Percentiles rank a stretch among this genome's conserved stretches.
These are phyloP conservation scores for Podiceps cristatus DNA, from an alignment of 2,113 vertebrate genomes.

Conservation along the genomic window DNA sequence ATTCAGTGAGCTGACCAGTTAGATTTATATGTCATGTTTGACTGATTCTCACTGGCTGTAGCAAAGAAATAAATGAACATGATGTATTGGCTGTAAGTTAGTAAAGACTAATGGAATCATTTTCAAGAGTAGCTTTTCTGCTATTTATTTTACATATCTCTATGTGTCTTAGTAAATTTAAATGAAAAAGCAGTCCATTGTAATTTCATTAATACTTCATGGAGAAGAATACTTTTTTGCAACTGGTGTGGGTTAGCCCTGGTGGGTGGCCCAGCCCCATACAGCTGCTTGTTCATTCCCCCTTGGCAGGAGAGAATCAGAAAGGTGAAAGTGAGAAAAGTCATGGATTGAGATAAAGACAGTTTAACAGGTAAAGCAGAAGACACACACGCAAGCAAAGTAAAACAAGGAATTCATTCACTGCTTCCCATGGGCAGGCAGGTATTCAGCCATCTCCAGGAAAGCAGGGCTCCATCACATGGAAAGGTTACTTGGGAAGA, in stretches of 20 bases:
- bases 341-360: not conserved
- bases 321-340: not conserved
- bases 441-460: not conserved
- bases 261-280: not conserved
- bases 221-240: not conserved
- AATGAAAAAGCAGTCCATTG: not conserved
- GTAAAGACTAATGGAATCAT: not conserved
- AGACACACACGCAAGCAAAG: accelerated
- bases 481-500: accelerated
- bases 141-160: not conserved
- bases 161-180: not conserved
- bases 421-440: accelerated
- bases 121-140: not conserved
- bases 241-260: not conserved
- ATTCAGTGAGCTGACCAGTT: not conserved
- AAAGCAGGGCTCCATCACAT: accelerated
- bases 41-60: not conserved
- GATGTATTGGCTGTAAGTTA: not conserved
- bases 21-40: not conserved
- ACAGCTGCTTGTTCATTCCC: accelerated
- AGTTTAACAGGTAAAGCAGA: not conserved
- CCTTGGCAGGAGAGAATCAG: accelerated
- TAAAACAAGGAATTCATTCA: not conserved
- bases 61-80: not conserved
- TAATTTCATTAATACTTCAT: not conserved